Evolutionary conservation across 2,113 vertebrate species (phyloP).

Genomic region (Alexandromys fortis): DNA sequence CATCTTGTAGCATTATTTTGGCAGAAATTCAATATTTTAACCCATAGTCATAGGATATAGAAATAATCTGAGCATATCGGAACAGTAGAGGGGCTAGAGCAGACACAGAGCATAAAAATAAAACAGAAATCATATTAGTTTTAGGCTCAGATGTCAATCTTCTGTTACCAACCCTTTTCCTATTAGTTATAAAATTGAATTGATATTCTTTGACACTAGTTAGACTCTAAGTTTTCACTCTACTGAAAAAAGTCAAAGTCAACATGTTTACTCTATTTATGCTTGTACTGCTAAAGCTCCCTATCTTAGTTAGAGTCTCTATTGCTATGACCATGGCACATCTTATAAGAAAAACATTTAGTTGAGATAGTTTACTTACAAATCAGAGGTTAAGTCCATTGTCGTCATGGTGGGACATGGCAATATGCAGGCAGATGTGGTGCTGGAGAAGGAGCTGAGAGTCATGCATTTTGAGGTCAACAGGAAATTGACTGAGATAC

Average conservation of each 20-base stretch:
- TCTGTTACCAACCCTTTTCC: not conserved
- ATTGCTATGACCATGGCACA: not conserved
- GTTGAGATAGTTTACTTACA: not conserved
- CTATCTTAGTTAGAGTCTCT: not conserved
- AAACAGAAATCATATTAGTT: not conserved
- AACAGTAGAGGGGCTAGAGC: not conserved
- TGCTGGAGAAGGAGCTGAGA: not conserved
- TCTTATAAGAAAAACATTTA: not conserved
- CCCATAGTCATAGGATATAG: not conserved
- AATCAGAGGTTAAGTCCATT: not conserved
- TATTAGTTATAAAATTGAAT: not conserved
- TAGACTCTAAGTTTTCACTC: not conserved
- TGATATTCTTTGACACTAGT: not conserved
- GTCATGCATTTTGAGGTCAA: not conserved
- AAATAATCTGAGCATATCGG: not conserved
- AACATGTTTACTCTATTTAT: not conserved
- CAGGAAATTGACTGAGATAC: not conserved
- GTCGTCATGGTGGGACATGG: not conserved
- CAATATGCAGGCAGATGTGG: too few species aligned
- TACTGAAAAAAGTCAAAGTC: not conserved
- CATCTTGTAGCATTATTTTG: not conserved
- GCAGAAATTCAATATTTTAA: not conserved
- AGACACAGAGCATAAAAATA: not conserved
- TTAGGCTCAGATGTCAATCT: not conserved
- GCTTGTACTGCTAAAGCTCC: not conserved